Base-by-base conservation (phyloP, 2,888 invertebrate genomes). In the Cecidostiba fungosa region DNA sequence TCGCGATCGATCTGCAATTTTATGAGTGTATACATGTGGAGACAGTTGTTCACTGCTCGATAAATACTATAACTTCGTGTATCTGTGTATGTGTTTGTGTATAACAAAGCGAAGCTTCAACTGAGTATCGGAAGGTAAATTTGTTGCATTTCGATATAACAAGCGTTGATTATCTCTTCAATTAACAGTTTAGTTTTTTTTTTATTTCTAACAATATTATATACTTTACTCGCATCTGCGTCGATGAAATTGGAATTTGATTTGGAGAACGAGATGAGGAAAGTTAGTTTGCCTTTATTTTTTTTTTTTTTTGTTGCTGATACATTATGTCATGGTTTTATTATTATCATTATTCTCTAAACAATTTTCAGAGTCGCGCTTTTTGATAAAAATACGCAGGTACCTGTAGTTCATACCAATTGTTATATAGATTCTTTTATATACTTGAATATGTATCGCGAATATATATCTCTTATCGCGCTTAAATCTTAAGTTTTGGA, bases 381-480 rank as follows among this genome's bases (percentile, higher is more conserved):
- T 81, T 39, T 19, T 43, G 81, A 78, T 82, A 72, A 86, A 86
- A 82, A 84, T 84, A 76, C 86, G 82, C 84, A 82, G 84, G 86
- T 86, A 84, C 82, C 59, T 50, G 80, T 80, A 72, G 80, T 80
- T 77, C 77, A 59, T 59, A 72, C 70, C 39, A 79, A 80, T 79
- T 43, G 39, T 62, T 70, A 69, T 47, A 47, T 8, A 59, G n/a
- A n/a, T n/a, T n/a, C n/a, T 72, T 77, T 77, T 73, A 14, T 77
- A 73, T 74, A 16, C 36, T 3, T 59, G 23, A 29, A 32, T 54
- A 39, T 72, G 43, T 70, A 77, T 50, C 59, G 47, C 43, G 6
- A 73, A 73, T 36, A 29, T 70, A 39, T 59, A n/a, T 54, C 26
- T 59, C 77, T 86, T 86, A 74, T 81, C 70, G 62, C 70, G 62